These are phyloP conservation scores for Zophobas morio DNA, from an alignment of 1,140 invertebrate genomes.

Conservation along the genomic window DNA sequence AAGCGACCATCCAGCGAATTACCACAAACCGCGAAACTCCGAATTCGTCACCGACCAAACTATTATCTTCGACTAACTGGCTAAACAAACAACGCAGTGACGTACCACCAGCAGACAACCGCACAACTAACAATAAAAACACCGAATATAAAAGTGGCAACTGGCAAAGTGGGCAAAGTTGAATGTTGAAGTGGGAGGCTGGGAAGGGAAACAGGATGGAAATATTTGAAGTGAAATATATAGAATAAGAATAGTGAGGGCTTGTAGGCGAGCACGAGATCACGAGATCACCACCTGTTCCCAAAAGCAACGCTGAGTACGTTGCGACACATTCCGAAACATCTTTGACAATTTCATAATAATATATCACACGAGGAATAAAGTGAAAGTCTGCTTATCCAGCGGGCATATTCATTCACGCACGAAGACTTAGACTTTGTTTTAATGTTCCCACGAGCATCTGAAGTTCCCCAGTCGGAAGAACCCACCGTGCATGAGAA, in stretches of 20 bases:
- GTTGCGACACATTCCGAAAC: slow-evolving; percentile 19
- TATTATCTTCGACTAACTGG: slow-evolving; percentile 31
- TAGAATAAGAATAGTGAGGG: slow-evolving; percentile 12
- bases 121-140: slow-evolving; percentile 35
- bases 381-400: slow-evolving; percentile 20
- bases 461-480: background rate
- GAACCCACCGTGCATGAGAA: background rate
- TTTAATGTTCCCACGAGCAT: slow-evolving; percentile 14
- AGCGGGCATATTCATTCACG: slow-evolving; percentile 8
- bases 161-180: slow-evolving; percentile 34
- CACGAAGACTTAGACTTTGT: background rate
- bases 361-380: slow-evolving; percentile 18
- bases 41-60: slow-evolving; percentile 28
- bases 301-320: slow-evolving; percentile 15
- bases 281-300: slow-evolving; percentile 31
- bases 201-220: slow-evolving; percentile 33
- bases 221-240: slow-evolving; percentile 32
- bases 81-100: slow-evolving; percentile 30
- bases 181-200: slow-evolving; percentile 20
- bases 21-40: slow-evolving; percentile 19
- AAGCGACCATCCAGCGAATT: background rate
- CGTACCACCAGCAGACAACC: slow-evolving; percentile 29
- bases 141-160: slow-evolving; percentile 34
- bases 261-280: background rate
- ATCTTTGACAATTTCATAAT: slow-evolving; percentile 32